These are phyloP conservation scores for Drosophila borborema DNA, from an alignment of 2,888 invertebrate genomes.

Conservation along the genomic window DNA sequence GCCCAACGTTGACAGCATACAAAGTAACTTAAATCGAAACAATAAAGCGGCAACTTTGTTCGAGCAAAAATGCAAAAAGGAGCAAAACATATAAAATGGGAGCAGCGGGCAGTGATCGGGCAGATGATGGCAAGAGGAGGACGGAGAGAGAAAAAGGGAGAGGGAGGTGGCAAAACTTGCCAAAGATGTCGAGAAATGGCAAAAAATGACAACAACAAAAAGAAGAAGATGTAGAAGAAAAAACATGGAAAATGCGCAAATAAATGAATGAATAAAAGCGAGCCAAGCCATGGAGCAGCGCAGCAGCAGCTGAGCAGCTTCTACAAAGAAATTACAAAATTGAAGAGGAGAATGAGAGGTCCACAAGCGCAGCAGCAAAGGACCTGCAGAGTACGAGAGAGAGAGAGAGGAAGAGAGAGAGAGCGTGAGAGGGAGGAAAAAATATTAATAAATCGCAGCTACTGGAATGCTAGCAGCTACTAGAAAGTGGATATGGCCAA, in stretches of 20 bases:
- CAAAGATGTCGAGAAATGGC: constrained; percentile 42
- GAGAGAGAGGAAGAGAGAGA: not conserved
- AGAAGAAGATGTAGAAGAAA: constrained; percentile 11
- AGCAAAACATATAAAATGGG: constrained; percentile 53
- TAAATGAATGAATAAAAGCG: constrained; percentile 81
- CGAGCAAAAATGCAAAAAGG: constrained; percentile 69
- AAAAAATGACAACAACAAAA: constrained; percentile 32
- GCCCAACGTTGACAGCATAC: constrained; percentile 84
- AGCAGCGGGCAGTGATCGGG: constrained; percentile 1
- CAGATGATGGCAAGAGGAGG: constrained; percentile 1
- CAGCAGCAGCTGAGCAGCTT: constrained; percentile 21
- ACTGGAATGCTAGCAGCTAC: constrained; percentile 57
- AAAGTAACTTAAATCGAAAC: constrained; percentile 85
- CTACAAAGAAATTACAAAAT: constrained; percentile 58
- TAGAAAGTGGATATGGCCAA: constrained; percentile 34
- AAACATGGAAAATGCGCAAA: constrained; percentile 79
- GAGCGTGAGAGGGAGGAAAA: not conserved
- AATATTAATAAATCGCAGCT: constrained; percentile 76
- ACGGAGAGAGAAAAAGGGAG: not conserved
- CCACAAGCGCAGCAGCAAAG: constrained; percentile 12
- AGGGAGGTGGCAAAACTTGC: constrained; percentile 51
- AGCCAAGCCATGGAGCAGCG: constrained; percentile 27
- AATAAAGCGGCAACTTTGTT: constrained; percentile 82
- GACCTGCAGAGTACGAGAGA: constrained; percentile 3
- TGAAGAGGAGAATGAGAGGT: constrained; percentile 19